Conservation (phyloP, 30 jellyfish, hydroid and myxozoan genomes). For the Pseudorhiza aurosa region DNA sequence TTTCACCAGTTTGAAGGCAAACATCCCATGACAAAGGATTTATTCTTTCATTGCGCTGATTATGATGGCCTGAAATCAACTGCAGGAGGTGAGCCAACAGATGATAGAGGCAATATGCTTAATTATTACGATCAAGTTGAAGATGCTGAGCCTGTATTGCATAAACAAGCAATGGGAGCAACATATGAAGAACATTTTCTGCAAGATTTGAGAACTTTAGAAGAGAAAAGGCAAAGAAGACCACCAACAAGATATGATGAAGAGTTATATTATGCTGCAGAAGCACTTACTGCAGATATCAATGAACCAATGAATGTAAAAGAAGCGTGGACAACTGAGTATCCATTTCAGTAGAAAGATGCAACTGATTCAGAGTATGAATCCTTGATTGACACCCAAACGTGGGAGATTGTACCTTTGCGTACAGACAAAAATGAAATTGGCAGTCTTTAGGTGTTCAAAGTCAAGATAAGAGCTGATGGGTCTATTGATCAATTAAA, state of each 20-base stretch:
- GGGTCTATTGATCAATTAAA: neutral
- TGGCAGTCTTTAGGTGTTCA: neutral
- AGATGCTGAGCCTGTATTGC: neutral
- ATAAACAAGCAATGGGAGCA: slow-evolving; percentile 38
- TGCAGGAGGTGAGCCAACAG: too few species aligned
- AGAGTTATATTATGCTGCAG: slow-evolving; percentile 10
- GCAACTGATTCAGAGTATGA: slow-evolving; percentile 39
- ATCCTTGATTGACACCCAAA: slow-evolving; percentile 1
- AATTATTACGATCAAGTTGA: neutral
- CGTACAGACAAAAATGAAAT: neutral
- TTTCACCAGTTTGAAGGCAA: slow-evolving; percentile 7
- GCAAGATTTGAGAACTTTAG: slow-evolving; percentile 27
- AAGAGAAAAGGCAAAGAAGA: slow-evolving; percentile 34
- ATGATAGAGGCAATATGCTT: too few species aligned
- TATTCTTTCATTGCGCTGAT: slow-evolving; percentile 17
- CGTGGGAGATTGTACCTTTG: slow-evolving; percentile 27
- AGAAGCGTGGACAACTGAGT: slow-evolving; percentile 50
- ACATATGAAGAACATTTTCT: slow-evolving; percentile 34
- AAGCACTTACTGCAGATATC: slow-evolving; percentile 33
- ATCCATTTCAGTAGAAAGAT: slow-evolving; percentile 32
- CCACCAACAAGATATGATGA: slow-evolving; percentile 16
- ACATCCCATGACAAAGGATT: neutral
- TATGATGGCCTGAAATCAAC: neutral
- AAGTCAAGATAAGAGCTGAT: neutral
- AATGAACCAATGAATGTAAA: slow-evolving; percentile 32